Percentiles rank a stretch among this genome's conserved stretches.
These are phyloP conservation scores for Ceyx margarethae DNA, from an alignment of 2,113 vertebrate species.

Conservation along the genomic window DNA sequence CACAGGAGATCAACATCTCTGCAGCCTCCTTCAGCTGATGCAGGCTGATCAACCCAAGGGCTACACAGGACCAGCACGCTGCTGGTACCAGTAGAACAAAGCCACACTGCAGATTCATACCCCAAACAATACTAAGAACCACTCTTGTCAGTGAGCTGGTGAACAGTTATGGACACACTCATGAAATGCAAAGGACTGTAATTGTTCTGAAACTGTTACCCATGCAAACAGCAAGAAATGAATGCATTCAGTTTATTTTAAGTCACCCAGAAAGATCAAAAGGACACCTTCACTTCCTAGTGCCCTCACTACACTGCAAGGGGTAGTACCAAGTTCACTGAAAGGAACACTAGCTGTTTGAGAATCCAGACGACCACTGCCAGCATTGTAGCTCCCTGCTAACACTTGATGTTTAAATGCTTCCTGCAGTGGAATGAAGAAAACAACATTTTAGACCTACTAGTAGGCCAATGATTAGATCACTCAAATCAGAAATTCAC, in stretches of 20 bases:
- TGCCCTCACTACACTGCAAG: not conserved
- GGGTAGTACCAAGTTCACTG: not conserved
- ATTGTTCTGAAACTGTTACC: not conserved
- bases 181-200: not conserved
- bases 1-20: not conserved
- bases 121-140: not conserved
- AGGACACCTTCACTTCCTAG: not conserved
- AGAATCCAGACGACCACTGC: not conserved
- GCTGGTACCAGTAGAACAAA: not conserved
- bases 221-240: not conserved
- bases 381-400: not conserved
- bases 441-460: not conserved
- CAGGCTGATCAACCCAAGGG: not conserved
- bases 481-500: not conserved
- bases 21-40: not conserved
- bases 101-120: rapidly evolving
- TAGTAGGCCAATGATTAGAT: not conserved
- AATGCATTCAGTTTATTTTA: not conserved
- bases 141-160: not conserved
- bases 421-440: not conserved
- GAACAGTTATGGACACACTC: not conserved
- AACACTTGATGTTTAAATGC: not conserved
- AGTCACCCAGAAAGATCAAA: not conserved
- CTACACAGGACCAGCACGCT: not conserved
- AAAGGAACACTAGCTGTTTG: not conserved